These are phyloP conservation scores for Drosophila mimica DNA, from an alignment of 2,888 invertebrate genomes.

Conservation along the genomic window DNA sequence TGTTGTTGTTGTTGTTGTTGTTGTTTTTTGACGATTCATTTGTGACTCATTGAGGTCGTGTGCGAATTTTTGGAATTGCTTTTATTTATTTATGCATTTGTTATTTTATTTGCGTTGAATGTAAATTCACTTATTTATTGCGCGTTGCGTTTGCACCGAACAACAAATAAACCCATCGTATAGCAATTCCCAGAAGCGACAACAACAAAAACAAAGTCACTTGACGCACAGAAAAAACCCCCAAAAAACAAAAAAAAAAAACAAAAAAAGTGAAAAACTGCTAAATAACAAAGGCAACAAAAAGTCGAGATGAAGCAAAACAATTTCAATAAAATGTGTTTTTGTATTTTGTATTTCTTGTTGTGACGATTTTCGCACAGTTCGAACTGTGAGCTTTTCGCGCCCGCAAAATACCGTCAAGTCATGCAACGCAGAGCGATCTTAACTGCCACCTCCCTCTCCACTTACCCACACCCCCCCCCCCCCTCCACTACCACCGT, in stretches of 20 bases:
- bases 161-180: conserved; percentile 59
- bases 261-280: conserved; percentile 41
- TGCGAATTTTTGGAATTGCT: conserved; percentile 80
- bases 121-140: conserved; percentile 76
- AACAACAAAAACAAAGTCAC: conserved; percentile 33
- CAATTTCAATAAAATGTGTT: conserved; percentile 41
- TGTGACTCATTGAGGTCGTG: conserved; percentile 76
- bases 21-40: conserved; percentile 19
- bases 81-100: conserved; percentile 78
- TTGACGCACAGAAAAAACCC: conserved; percentile 49
- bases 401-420: conserved; percentile 12
- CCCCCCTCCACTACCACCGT: background rate
- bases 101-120: conserved; percentile 73
- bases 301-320: conserved; percentile 1
- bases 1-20: background rate
- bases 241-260: conserved; percentile 8
- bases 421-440: conserved; percentile 27
- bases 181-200: conserved; percentile 65
- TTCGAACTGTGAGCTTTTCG: conserved; percentile 14
- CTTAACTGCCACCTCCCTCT: background rate
- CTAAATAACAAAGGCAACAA: conserved; percentile 29
- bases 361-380: conserved; percentile 43
- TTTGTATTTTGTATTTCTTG: conserved; percentile 7
- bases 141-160: conserved; percentile 31
- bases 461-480: too few species aligned